These are phyloP conservation scores for Tanypteryx hageni DNA, from an alignment of 2,888 invertebrate species.

Conservation along the genomic window DNA sequence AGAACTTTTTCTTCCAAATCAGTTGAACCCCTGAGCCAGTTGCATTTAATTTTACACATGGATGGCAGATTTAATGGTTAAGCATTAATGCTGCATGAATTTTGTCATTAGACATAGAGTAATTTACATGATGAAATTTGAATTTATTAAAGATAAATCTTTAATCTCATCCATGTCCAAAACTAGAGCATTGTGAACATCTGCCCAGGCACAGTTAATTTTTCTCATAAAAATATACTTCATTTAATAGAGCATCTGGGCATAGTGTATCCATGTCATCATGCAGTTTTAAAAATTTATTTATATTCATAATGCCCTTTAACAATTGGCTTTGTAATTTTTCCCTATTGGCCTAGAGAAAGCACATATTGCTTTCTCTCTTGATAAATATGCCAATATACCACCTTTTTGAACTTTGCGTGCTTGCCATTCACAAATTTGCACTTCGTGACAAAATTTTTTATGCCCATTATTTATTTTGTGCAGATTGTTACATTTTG, in stretches of 20 bases:
- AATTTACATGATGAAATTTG: slow-evolving; percentile 27
- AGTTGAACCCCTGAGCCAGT: slow-evolving; percentile 9
- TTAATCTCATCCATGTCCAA: slow-evolving; percentile 37
- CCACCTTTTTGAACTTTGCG: no score
- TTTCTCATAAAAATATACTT: slow-evolving; percentile 44
- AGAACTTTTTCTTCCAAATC: slow-evolving; percentile 7
- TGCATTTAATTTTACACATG: slow-evolving; percentile 7
- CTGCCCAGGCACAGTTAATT: slow-evolving; percentile 43
- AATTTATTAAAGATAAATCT: slow-evolving; percentile 18
- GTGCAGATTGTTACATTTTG: no score
- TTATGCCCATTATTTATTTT: no score
- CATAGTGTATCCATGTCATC: neutral
- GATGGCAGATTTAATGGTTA: neutral
- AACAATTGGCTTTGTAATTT: slow-evolving; percentile 43
- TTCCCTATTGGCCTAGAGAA: slow-evolving; percentile 42
- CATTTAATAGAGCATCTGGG: slow-evolving; percentile 49
- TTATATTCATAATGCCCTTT: neutral
- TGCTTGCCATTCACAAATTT: no score
- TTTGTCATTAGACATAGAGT: slow-evolving; percentile 7
- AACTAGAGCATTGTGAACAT: slow-evolving; percentile 53
- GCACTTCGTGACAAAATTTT: no score
- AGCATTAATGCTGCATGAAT: slow-evolving; percentile 1
- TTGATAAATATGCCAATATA: slow-evolving; percentile 26
- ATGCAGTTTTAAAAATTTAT: neutral
- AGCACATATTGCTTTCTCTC: slow-evolving; percentile 8